Evolutionary conservation across 2,113 vertebrate genomes (phyloP).

Genomic region (Tetrao urogallus): DNA sequence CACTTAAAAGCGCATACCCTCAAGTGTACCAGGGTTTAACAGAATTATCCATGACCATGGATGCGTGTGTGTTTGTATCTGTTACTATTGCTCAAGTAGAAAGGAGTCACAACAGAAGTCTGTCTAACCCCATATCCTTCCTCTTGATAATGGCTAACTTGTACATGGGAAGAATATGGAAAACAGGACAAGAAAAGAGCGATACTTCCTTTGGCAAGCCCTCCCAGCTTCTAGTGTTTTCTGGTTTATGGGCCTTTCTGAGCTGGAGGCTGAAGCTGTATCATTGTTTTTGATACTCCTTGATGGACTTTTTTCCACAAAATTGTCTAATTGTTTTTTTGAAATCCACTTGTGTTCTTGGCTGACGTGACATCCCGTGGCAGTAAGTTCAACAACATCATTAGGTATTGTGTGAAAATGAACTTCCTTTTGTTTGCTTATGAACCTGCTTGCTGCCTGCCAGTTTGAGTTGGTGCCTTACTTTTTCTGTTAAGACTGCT

Average conservation of each 20-base stretch:
- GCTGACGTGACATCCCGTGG: conserved; percentile 61
- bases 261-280: conserved; percentile 42
- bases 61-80: not conserved
- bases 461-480: conserved; percentile 49
- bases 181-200: conserved; percentile 27
- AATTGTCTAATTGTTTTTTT: conserved; percentile 25
- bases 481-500: conserved; percentile 35
- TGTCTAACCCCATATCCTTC: conserved; percentile 54
- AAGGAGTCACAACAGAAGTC: conserved; percentile 12
- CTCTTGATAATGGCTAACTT: conserved; percentile 44
- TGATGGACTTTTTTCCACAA: conserved; percentile 57
- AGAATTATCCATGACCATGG: rapidly evolving
- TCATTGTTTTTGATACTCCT: conserved; percentile 61
- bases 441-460: not conserved
- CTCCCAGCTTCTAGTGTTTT: conserved; percentile 28
- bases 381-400: conserved; percentile 62
- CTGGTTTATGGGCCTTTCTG: conserved; percentile 60
- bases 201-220: conserved; percentile 63
- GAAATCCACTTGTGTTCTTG: conserved; percentile 62
- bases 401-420: conserved; percentile 62
- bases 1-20: not conserved
- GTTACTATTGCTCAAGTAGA: not conserved
- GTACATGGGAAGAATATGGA: not conserved
- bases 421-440: conserved; percentile 67
- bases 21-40: not conserved